These are phyloP conservation scores for Molossus molossus DNA, from an alignment of 2,797 vertebrate species.

Conservation along the genomic window DNA sequence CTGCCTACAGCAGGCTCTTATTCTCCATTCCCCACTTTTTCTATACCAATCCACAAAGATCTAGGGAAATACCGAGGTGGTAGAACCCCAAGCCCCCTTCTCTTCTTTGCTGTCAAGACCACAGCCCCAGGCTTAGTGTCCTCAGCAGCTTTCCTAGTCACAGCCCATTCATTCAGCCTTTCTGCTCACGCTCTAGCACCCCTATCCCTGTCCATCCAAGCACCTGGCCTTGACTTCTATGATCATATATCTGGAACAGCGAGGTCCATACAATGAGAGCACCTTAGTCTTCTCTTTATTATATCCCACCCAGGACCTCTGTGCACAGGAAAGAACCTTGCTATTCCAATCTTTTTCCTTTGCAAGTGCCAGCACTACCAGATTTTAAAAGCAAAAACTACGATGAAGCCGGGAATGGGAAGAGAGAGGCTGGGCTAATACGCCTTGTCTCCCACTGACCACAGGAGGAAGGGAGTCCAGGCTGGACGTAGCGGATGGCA, in stretches of 20 bases:
- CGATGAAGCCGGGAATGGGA: not conserved
- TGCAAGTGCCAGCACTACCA: not conserved
- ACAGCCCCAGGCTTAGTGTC: not conserved
- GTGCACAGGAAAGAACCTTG: not conserved
- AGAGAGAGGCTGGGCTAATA: not conserved
- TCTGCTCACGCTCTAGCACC: not conserved
- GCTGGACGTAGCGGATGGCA: not conserved
- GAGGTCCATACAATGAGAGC: not conserved
- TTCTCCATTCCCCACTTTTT: not conserved
- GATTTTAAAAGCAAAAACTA: not conserved
- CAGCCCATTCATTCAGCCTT: not conserved
- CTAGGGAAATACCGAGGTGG: not conserved
- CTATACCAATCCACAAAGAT: not conserved
- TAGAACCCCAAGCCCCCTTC: accelerated
- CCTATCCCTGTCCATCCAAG: not conserved
- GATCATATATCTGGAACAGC: not conserved
- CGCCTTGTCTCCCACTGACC: not conserved
- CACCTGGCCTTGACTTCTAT: not conserved
- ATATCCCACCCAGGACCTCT: not conserved
- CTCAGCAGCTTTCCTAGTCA: not conserved
- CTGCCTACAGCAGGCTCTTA: not conserved
- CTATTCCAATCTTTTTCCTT: not conserved
- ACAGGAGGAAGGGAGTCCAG: no score
- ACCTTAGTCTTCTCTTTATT: not conserved
- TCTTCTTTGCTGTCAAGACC: not conserved